Conservation (phyloP, 2,113 vertebrate genomes). For the Hyaena hyaena region DNA sequence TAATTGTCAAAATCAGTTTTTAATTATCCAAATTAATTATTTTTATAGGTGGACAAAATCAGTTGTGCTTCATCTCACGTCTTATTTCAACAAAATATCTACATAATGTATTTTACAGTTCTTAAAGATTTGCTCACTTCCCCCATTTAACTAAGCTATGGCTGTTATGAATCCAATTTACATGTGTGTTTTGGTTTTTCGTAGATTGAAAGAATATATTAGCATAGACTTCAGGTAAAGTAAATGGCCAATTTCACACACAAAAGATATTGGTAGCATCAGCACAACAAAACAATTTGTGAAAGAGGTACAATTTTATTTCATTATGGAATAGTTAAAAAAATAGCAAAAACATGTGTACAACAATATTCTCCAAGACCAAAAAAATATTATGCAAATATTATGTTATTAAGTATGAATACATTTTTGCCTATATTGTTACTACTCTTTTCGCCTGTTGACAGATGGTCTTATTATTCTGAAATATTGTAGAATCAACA, state of each 20-base stretch:
- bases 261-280: neutral
- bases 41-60: neutral
- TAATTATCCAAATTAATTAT: neutral
- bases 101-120: neutral
- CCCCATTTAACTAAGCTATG: neutral
- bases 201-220: neutral
- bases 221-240: neutral
- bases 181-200: neutral
- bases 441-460: neutral
- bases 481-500: neutral
- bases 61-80: neutral
- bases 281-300: neutral
- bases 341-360: neutral
- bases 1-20: neutral
- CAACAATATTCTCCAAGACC: neutral
- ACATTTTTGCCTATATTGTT: neutral
- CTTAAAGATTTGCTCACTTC: neutral
- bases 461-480: neutral
- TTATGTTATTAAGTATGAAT: neutral
- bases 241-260: neutral
- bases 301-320: neutral
- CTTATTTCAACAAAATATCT: neutral
- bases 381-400: neutral
- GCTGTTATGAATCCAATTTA: neutral
- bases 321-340: neutral